A percentile compares a stretch with the other conserved stretches of the same genome.
Evolutionary conservation across 1,140 invertebrate species (phyloP).

Genomic region (Drosophila aff.): DNA sequence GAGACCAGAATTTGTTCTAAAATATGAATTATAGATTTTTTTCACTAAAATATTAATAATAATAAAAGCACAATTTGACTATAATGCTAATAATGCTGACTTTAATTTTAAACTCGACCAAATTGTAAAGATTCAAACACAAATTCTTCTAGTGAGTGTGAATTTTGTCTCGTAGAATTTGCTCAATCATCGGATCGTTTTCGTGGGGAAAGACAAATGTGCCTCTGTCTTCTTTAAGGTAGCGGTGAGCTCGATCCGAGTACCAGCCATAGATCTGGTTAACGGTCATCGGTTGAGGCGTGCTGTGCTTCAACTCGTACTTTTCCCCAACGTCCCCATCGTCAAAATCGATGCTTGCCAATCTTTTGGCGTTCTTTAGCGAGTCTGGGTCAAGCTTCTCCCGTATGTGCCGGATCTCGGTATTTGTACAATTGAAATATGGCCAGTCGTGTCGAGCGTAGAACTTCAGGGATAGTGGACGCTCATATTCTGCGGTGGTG

Average conservation of each 20-base stretch:
- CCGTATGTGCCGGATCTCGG: constrained; percentile 44
- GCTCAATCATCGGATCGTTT: constrained; percentile 57
- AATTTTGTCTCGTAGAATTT: constrained; percentile 37
- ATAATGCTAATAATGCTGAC: constrained; percentile 5
- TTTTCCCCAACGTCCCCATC: neutral
- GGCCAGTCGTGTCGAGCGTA: constrained; percentile 70
- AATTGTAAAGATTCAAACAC: neutral
- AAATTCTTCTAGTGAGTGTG: neutral
- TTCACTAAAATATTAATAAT: neutral
- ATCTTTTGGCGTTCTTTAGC: constrained; percentile 13
- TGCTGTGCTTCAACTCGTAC: constrained; percentile 55
- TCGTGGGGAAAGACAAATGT: constrained; percentile 66
- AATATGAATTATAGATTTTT: neutral
- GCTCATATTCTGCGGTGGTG: constrained; percentile 33
- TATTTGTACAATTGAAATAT: constrained; percentile 54
- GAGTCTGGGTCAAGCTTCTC: constrained; percentile 48
- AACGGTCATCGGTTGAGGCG: constrained; percentile 55
- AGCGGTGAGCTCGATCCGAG: constrained; percentile 55
- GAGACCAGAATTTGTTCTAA: neutral
- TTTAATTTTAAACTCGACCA: constrained; percentile 22
- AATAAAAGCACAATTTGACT: neutral
- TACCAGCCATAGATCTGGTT: constrained; percentile 76
- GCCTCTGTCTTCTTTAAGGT: constrained; percentile 59
- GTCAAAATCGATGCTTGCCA: neutral
- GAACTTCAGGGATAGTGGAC: constrained; percentile 60